Percentiles rank a stretch among this genome's conserved stretches.
Conservation (phyloP, 2,113 vertebrate species). For the Halichoerus grypus region DNA sequence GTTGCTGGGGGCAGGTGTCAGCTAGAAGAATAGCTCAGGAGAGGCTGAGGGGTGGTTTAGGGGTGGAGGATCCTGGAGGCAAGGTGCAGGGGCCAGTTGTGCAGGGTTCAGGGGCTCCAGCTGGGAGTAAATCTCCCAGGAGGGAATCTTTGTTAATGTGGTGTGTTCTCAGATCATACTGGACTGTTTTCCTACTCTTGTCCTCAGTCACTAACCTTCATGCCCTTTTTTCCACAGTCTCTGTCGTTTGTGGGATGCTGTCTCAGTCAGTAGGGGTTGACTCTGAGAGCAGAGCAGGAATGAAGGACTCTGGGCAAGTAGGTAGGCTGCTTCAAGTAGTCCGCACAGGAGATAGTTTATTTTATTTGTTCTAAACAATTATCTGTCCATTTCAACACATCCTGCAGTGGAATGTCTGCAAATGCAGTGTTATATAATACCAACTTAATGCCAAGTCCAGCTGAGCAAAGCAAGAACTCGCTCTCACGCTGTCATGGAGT, state of each 20-base stretch:
- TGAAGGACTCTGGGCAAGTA: neutral
- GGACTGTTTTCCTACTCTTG: neutral
- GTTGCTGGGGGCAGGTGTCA: neutral
- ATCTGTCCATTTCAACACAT: too few relatives aligned
- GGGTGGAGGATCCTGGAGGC: neutral
- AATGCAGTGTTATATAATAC: neutral
- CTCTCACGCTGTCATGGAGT: fast-evolving
- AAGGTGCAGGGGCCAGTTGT: neutral
- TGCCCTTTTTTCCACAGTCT: neutral
- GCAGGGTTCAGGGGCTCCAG: neutral
- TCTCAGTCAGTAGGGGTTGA: neutral
- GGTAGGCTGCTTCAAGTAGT: neutral
- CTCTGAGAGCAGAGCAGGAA: neutral
- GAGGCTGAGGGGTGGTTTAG: neutral
- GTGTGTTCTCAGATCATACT: neutral
- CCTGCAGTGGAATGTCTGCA: neutral
- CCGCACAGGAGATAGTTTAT: neutral
- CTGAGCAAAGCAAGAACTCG: neutral
- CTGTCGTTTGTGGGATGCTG: neutral
- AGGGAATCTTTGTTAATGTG: neutral
- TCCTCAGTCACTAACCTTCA: neutral
- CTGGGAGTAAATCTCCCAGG: too few relatives aligned
- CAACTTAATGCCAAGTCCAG: neutral
- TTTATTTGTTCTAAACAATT: neutral
- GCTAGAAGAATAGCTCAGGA: neutral